Conservation (phyloP, 2,888 invertebrate species). For the Noctua pronuba region DNA sequence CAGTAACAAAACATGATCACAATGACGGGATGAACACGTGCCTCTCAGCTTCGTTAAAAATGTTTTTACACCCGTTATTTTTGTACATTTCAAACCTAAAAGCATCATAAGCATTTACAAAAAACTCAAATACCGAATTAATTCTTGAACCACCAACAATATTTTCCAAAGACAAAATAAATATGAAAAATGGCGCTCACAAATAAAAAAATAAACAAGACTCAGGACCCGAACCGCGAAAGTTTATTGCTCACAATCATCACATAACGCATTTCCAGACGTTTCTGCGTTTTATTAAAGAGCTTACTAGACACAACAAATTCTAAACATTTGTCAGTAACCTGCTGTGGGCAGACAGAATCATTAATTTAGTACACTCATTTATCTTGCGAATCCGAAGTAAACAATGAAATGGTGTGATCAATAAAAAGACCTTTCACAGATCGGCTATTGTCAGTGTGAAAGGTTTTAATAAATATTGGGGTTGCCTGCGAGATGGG, state of each 20-base stretch:
- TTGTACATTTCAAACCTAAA: background rate
- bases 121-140: background rate
- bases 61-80: background rate
- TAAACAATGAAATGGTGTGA: slow-evolving; percentile 78
- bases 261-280: slow-evolving; percentile 41
- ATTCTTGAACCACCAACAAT: background rate
- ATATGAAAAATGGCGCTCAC: background rate
- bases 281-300: slow-evolving; percentile 54
- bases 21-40: background rate
- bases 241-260: slow-evolving; percentile 55
- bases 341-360: slow-evolving; percentile 74
- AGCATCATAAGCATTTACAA: background rate
- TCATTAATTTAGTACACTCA: slow-evolving; percentile 79
- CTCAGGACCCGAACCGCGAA: slow-evolving; percentile 5
- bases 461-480: slow-evolving; percentile 65
- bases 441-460: slow-evolving; percentile 69
- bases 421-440: slow-evolving; percentile 75
- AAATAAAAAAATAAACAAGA: slow-evolving; percentile 15
- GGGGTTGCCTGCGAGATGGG: slow-evolving; percentile 23
- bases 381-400: slow-evolving; percentile 80
- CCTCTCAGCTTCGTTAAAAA: background rate
- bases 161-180: background rate
- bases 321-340: slow-evolving; percentile 81
- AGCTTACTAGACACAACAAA: slow-evolving; percentile 73
- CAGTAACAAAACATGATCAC: background rate